Conservation (phyloP, 2,797 vertebrate genomes). For the Taeniopygia guttata region DNA sequence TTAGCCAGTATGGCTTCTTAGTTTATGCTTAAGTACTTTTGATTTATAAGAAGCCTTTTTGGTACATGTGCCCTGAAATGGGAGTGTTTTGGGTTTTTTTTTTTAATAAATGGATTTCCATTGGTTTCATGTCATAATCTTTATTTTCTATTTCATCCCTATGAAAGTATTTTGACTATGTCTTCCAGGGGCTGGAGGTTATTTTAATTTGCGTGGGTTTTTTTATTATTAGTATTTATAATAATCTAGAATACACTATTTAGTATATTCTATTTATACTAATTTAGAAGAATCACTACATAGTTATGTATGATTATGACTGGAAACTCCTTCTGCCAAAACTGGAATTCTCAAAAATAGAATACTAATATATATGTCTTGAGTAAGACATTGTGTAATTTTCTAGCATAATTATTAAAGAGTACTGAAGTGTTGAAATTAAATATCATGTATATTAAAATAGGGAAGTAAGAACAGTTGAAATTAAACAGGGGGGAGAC, state of each 20-base stretch:
- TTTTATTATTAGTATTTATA: not conserved
- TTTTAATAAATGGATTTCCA: not conserved
- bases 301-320: not conserved
- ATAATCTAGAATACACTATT: not conserved
- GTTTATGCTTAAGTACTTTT: not conserved
- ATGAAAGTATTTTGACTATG: not conserved
- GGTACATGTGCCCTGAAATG: not conserved
- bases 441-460: not conserved
- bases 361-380: not conserved
- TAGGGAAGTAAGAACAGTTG: not conserved
- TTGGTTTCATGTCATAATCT: not conserved
- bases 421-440: not conserved
- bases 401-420: not conserved
- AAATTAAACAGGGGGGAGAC: not conserved
- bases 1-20: not conserved
- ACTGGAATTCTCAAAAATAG: not conserved
- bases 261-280: not conserved
- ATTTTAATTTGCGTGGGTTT: fast-evolving
- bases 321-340: not conserved
- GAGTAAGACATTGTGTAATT: not conserved
- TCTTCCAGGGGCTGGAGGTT: not conserved
- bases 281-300: not conserved
- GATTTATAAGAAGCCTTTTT: not conserved
- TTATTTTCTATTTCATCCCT: not conserved
- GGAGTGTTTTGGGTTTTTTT: not conserved